phyloP scores from a whole-genome alignment of 2,888 invertebrate species.

The Drosophila cognata region DNA sequence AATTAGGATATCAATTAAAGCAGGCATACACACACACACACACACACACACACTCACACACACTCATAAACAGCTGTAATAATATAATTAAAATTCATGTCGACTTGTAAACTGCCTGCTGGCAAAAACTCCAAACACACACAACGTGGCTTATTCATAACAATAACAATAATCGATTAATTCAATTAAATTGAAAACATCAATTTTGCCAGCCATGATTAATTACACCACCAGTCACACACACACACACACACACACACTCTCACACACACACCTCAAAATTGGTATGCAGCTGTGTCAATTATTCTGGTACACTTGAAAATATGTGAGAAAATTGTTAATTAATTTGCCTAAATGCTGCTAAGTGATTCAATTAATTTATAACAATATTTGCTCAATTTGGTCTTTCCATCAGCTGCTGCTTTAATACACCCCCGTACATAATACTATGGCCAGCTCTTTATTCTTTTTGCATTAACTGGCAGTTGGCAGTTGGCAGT shows the following conservation, averaged over 20 bases:
- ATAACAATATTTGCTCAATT: conserved; percentile 11
- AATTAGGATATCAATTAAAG: conserved; percentile 73
- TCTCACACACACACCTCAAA: neutral
- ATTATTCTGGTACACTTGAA: conserved; percentile 12
- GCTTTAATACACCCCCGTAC: conserved; percentile 10
- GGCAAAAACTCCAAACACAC: conserved; percentile 23
- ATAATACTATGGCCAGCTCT: neutral
- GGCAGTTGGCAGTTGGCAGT: conserved; percentile 17
- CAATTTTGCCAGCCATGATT: conserved; percentile 56
- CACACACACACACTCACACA: conserved; percentile 5
- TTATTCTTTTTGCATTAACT: conserved; percentile 35
- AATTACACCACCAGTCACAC: conserved; percentile 41
- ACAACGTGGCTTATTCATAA: conserved; percentile 10
- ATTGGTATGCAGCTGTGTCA: conserved; percentile 27
- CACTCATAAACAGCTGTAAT: conserved; percentile 19
- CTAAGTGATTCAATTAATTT: conserved; percentile 25
- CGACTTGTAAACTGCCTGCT: conserved; percentile 42
- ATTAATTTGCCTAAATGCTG: conserved; percentile 16
- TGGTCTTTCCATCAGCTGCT: conserved; percentile 30
- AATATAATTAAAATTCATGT: conserved; percentile 71
- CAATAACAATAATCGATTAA: conserved; percentile 58
- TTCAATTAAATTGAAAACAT: conserved; percentile 57
- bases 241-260: neutral
- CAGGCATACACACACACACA: conserved; percentile 1
- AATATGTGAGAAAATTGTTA: neutral